Base-by-base conservation (phyloP, 1,140 invertebrate species). In the Goniozus legneri region DNA sequence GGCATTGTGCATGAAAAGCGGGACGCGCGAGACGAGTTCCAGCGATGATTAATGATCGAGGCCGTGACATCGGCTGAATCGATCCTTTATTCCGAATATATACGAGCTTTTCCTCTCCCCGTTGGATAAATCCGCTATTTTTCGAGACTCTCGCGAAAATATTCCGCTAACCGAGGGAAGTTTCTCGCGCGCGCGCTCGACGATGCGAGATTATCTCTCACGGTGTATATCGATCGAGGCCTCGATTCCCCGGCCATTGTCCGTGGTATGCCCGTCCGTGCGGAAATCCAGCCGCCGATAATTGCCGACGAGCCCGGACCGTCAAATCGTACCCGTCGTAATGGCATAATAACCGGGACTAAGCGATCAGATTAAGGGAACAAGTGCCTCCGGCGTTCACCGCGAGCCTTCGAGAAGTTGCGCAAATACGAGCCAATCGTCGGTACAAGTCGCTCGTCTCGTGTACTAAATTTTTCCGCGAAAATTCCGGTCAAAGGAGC, bases 161-260 rank as follows among this genome's bases (percentile, higher is more conserved):
- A n/a, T n/a, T n/a, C n/a, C n/a, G n/a, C n/a, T n/a, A n/a, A n/a
- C n/a, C n/a, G n/a, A n/a, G n/a, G 10, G 24, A 27, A 6, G 4
- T 6, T 27, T 4, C 24, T 27, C 4, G 4, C 24, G 24, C 24
- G 10, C 4, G 4, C 24, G 24, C 24, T 6, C 4, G 10, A 10
- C 24, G 4, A 10, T 6, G 10, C 4, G 24, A 27, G 24, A 10
- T 27, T 38, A 57, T 53, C 44, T 54, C 43, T 53, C 34, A 32
- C 30, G 21, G 47, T 37, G 54, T 58, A 58, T 62, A 62, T 63
- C 62, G 58, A 69, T 67, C 62, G 64, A 55, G 56, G 57, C 58
- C 55, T 67, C 66, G 64, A 65, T 69, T 69, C 66, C 67, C 66
- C 60, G 63, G 46, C 62, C 66, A 66, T 69, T 69, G 66, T 69